A percentile compares a stretch with the other conserved stretches of the same genome.
phyloP scores from a whole-genome alignment of 2,888 invertebrate species.

The Dynastes tityus region DNA sequence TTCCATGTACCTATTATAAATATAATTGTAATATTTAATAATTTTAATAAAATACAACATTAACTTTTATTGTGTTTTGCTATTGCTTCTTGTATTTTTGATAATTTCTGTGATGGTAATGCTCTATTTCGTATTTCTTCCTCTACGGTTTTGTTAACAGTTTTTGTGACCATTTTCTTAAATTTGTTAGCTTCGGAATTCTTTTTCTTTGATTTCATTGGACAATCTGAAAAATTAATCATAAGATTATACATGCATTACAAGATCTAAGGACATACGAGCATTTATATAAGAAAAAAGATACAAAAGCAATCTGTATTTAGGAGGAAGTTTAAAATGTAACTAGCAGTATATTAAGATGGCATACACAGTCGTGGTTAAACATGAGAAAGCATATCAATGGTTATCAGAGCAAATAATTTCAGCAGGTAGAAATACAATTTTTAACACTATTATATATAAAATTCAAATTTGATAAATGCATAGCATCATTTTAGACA shows the following conservation, averaged over 20 bases:
- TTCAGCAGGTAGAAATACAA: no score
- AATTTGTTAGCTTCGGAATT: conserved; percentile 76
- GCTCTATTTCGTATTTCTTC: conserved; percentile 77
- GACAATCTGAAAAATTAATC: conserved; percentile 72
- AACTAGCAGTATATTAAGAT: neutral
- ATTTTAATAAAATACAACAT: conserved; percentile 39
- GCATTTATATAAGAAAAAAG: neutral
- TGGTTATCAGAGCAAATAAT: no score
- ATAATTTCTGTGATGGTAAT: conserved; percentile 69
- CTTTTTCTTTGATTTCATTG: conserved; percentile 78
- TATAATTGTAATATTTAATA: conserved; percentile 49
- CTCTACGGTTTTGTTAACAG: conserved; percentile 81
- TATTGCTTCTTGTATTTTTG: conserved; percentile 74
- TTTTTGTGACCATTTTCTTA: conserved; percentile 79
- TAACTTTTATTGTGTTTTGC: conserved; percentile 62
- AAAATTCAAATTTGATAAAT: no score
- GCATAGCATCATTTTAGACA: no score
- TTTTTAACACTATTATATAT: no score
- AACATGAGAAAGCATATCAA: no score
- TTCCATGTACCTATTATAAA: conserved; percentile 45
- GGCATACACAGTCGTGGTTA: neutral
- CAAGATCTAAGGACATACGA: no score
- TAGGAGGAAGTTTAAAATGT: neutral
- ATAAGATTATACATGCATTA: no score
- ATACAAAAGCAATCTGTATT: neutral